These are phyloP conservation scores for Physella acuta DNA, from an alignment of 1,140 invertebrate genomes.

Conservation along the genomic window DNA sequence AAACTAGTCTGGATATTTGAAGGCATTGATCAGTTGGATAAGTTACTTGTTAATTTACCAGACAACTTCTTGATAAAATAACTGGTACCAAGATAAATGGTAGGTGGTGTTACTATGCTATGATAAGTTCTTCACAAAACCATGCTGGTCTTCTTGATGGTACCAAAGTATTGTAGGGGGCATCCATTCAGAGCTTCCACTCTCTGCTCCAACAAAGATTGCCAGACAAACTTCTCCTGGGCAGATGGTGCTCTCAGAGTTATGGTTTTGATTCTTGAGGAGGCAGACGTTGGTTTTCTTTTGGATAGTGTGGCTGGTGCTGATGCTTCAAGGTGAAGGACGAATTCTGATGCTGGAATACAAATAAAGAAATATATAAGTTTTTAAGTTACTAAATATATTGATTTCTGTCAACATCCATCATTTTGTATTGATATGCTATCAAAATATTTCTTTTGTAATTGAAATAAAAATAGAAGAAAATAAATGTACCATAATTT, in stretches of 20 bases:
- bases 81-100: too few species aligned
- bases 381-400: too few species aligned
- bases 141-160: conserved; percentile 18
- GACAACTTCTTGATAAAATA: too few species aligned
- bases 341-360: conserved; percentile 47
- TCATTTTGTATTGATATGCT: background rate
- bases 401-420: too few species aligned
- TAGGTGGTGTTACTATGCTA: background rate
- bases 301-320: conserved; percentile 21
- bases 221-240: conserved; percentile 50
- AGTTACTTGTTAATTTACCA: too few species aligned
- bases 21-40: too few species aligned
- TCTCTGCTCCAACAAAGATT: conserved; percentile 46
- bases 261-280: background rate
- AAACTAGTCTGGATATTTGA: too few species aligned
- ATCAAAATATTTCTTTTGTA: background rate
- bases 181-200: conserved; percentile 22
- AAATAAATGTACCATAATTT: conserved; percentile 41
- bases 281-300: conserved; percentile 12
- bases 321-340: conserved; percentile 35
- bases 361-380: too few species aligned
- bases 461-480: conserved; percentile 1
- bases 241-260: conserved; percentile 41
- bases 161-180: conserved; percentile 14
- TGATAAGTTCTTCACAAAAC: conserved; percentile 8